Percentiles rank a stretch among this genome's conserved stretches.
phyloP scores from a whole-genome alignment of 35 echinoderm and acorn worm species.

The Apostichopus californicus region DNA sequence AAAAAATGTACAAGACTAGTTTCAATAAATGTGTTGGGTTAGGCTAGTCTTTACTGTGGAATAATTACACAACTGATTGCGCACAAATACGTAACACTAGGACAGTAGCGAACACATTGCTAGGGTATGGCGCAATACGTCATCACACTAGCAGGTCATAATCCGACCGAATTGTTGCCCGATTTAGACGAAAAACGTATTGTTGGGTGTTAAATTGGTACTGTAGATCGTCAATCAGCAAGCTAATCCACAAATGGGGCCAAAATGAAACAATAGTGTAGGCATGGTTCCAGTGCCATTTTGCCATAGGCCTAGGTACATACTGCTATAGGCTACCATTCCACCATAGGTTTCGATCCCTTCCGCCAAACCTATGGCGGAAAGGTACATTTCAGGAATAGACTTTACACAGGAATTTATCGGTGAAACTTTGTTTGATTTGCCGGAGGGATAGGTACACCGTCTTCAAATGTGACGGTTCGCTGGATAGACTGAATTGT shows the following conservation, averaged over 20 bases:
- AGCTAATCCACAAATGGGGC: background rate
- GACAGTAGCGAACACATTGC: background rate
- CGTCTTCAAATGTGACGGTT: too few species aligned
- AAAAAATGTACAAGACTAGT: background rate
- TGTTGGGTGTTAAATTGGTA: background rate
- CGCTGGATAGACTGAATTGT: too few species aligned
- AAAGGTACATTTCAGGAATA: too few species aligned
- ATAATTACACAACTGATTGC: too few species aligned
- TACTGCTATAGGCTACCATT: too few species aligned
- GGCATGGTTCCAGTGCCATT: background rate
- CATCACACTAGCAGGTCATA: background rate
- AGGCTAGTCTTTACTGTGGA: background rate
- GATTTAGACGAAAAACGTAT: background rate
- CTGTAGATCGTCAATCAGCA: too few species aligned
- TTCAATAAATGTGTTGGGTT: background rate
- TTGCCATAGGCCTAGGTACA: background rate
- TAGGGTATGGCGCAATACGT: conserved; percentile 1
- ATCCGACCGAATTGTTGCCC: background rate
- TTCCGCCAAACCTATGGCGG: too few species aligned
- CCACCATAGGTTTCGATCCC: too few species aligned
- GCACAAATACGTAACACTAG: conserved; percentile 11
- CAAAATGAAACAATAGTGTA: background rate
- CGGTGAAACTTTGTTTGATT: too few species aligned
- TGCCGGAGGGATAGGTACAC: too few species aligned
- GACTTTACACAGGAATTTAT: too few species aligned